Evolutionary conservation across 2,888 invertebrate genomes (phyloP), one percentile per base, ranked within the genome.

Genomic region (Neuroscelio doddi): DNA sequence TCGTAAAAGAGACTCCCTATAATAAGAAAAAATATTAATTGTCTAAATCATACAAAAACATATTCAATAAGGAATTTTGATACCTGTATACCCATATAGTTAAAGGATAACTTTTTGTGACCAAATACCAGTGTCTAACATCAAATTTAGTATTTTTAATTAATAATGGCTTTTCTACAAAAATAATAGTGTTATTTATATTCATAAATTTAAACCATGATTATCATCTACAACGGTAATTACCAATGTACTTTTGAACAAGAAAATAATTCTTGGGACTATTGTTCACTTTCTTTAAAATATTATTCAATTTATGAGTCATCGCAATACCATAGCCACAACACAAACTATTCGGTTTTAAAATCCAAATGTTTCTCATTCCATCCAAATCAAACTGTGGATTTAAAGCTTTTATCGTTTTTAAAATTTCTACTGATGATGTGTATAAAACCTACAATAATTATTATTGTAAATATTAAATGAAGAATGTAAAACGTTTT

Each of bases 181-280:
- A 64, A 44, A 53, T n/a, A 26, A 10, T 32, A 10, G 9, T 16
- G 12, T 21, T 15, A 34, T 9, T 16, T 32, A 32, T 27, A 7
- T 10, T 24, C 5, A 10, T 12, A 14, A 39, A n/a, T 29, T 39
- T 49, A n/a, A n/a, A n/a, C n/a, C n/a, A n/a, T n/a, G n/a, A n/a
- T n/a, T n/a, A n/a, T n/a, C n/a, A n/a, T n/a, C n/a, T n/a, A n/a
- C n/a, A n/a, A 30, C 27, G 12, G 32, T 29, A 32, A 64, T 39
- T 73, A 94, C 94, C 95, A 69, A 96, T 94, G 79, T 96, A 96
- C 86, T 96, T 96, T 83, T 96, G 96, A 5, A 94, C 90, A 21
- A 96, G 90, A 83, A 92, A 95, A 86, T 90, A 89, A 68, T 87
- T 82, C 58, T 87, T 87, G 44, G 86, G 87, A 50, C 89, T 87